Base-by-base conservation (phyloP, 2,888 invertebrate genomes). In the Resseliella maxima region DNA sequence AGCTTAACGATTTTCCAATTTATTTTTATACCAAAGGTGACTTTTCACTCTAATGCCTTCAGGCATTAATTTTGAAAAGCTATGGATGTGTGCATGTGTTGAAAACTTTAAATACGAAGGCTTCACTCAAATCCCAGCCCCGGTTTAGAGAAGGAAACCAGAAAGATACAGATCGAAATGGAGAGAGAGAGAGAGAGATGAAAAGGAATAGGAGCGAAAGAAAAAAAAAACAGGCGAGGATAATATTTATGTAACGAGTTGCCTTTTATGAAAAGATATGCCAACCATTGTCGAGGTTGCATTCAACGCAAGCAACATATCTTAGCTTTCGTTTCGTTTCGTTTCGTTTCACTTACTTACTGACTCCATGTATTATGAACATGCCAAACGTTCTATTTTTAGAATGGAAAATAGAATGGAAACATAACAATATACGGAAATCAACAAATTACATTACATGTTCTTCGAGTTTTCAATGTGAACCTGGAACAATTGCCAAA, bases 1-100 rank as follows among this genome's bases (percentile, higher is more conserved):
- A 27, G 72, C 72, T 72, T 72, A 15, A 72, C 72, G 15, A 72
- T 72, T 72, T 72, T 72, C 72, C 72, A 72, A 72, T 72, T 72
- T 31, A 72, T 72, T 72, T 72, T 72, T 31, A 72, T 72, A 72
- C 72, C 72, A 72, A 31, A 27, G 72, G 15, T 72, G 72, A 72
- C 72, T 72, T 72, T 72, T 72, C 35, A 31, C 72, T 72, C 72
- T 72, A 72, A 31, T 72, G 72, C 72, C 72, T 72, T 72, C 72
- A 15, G 72, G 72, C 72, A 72, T 72, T 72, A 72, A 31, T 72
- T 72, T 72, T 72, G 72, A 27, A 72, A 72, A 72, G 72, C 72
- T 15, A 72, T 59, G 12, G 59, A 59, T 59, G 59, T 59, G 46
- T 59, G 12, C 24, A 59, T 59, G 59, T 59, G 46, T 24, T n/a